Conservation (phyloP, 2,797 vertebrate genomes). For the Labroides dimidiatus region DNA sequence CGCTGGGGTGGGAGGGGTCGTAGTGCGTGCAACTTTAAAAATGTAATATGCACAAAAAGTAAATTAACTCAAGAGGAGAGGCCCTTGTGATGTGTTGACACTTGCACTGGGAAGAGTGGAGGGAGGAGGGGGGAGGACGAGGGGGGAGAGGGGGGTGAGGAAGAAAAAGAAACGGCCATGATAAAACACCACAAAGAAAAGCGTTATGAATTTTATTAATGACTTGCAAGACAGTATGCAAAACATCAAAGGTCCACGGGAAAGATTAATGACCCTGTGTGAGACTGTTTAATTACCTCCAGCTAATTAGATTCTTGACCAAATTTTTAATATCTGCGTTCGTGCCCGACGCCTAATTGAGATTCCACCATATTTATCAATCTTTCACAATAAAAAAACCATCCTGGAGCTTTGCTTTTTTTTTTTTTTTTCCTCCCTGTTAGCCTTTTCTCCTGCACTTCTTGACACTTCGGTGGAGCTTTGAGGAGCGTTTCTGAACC, state of each 20-base stretch:
- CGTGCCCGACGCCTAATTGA: constrained; percentile 96
- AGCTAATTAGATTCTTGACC: constrained; percentile 99
- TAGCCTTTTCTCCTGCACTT: constrained; percentile 38
- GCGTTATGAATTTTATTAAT: constrained; percentile 99
- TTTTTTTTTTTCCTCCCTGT: constrained; percentile 76
- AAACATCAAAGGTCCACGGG: constrained; percentile 99
- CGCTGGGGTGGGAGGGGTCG: constrained; percentile 62
- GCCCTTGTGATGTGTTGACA: constrained; percentile 96
- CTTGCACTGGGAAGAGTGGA: constrained; percentile 86
- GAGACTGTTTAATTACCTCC: constrained; percentile 99
- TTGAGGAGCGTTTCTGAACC: constrained; percentile 91
- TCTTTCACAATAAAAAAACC: constrained; percentile 80
- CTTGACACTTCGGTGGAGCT: constrained; percentile 86
- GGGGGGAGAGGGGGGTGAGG: background rate
- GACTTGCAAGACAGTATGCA: constrained; percentile 99
- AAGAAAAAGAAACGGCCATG: constrained; percentile 57
- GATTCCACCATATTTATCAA: constrained; percentile 99
- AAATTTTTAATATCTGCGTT: constrained; percentile 99
- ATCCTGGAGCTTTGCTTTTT: constrained; percentile 82
- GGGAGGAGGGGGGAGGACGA: constrained; percentile 74
- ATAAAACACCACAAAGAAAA: constrained; percentile 99
- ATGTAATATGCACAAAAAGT: constrained; percentile 86
- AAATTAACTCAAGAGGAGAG: constrained; percentile 93
- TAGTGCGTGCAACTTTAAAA: constrained; percentile 79
- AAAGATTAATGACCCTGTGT: constrained; percentile 99